Base-by-base conservation (phyloP, 2,797 vertebrate species). In the Lateolabrax maculatus region DNA sequence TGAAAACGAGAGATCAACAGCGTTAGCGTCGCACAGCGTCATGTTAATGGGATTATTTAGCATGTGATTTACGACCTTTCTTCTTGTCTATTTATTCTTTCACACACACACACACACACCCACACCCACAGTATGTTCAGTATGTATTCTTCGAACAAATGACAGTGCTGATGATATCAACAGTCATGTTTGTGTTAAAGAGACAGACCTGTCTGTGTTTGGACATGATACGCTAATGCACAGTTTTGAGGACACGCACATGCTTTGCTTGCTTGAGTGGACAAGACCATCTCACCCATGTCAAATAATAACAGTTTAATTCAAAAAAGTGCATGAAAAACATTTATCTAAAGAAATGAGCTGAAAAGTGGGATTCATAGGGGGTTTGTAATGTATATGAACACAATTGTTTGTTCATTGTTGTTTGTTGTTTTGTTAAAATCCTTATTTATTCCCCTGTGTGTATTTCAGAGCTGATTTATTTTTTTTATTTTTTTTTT, bases 11-110 rank as follows among this genome's bases (percentile, higher is more conserved):
- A n/a, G 13, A 71, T 51, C 57, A 69, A 41, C 43, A 19, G 2
- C 39, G 63, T 48, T 31, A 37, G 31, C 1, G 2, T 71, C 10
- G 31, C 16, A 41, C 41, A 55, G 27, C 2, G n/a, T 51, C 43
- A 66, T 80, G 58, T 37, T 43, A 85, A 81, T 61, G 51, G 66
- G 61, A 70, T 84, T 75, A 73, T 80, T 82, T 23, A 63, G 44
- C 5, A 16, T 63, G 41, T 85, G 83, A 84, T 81, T 79, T 70
- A 77, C 4, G 31, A 64, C 41, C 60, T 58, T 68, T 62, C 19
- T 55, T 84, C 23, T 12, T 52, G 51, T 48, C 62, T 60, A 48
- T 83, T 71, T 46, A 57, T 49, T 55, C 55, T 10, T 6, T 27
- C 23, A 41, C 3, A 51, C 57, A 43, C 25, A 19, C 27, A 64